Conservation (phyloP, 2,888 invertebrate genomes). For the Sinhomidia bicolor region DNA sequence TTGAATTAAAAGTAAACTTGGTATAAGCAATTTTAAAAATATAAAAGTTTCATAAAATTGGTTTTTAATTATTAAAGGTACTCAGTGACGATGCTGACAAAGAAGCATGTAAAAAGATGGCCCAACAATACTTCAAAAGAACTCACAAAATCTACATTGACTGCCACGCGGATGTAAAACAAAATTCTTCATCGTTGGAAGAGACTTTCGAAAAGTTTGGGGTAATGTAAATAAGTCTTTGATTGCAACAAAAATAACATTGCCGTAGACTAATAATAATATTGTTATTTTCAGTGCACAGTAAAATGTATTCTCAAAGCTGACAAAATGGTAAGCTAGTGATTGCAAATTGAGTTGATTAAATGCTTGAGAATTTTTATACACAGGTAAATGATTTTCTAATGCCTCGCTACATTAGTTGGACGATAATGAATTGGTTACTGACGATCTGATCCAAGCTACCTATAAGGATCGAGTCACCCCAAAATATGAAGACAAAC, state of each 20-base stretch:
- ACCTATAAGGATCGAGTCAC: conserved; percentile 70
- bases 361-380: no score
- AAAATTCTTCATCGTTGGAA: conserved; percentile 43
- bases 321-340: conserved; percentile 73
- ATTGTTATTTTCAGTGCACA: conserved; percentile 71
- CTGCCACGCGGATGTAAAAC: conserved; percentile 73
- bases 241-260: neutral
- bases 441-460: conserved; percentile 65
- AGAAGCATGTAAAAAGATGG: conserved; percentile 70
- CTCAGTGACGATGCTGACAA: conserved; percentile 29
- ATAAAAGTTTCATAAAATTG: neutral
- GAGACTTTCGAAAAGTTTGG: conserved; percentile 74
- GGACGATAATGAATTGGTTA: conserved; percentile 74
- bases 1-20: no score
- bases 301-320: conserved; percentile 73
- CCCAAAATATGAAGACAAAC: conserved; percentile 69
- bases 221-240: conserved; percentile 48
- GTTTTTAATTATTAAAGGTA: conserved; percentile 21
- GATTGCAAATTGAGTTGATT: no score
- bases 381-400: no score
- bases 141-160: conserved; percentile 68
- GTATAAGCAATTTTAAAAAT: conserved; percentile 1
- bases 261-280: neutral
- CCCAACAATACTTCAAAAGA: conserved; percentile 62
- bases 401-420: conserved; percentile 61